Evolutionary conservation across 2,888 invertebrate species (phyloP).

Genomic region (Troglohyphantes excavatus): DNA sequence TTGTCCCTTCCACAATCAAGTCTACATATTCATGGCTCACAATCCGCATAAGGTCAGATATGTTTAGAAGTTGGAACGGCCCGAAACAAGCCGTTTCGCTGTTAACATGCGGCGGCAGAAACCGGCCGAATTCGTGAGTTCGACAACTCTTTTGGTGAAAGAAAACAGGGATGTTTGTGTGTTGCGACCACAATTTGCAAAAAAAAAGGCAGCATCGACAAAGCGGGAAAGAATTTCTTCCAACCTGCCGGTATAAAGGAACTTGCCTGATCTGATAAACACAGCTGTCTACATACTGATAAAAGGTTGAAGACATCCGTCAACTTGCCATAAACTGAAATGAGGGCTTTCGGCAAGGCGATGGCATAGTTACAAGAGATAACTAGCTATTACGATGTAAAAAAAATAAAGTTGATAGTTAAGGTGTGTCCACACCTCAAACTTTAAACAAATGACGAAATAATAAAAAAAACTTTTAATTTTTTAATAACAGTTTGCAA

Average conservation of each 20-base stretch:
- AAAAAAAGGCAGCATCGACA: neutral
- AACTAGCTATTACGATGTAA: neutral
- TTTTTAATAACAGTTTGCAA: too few species aligned
- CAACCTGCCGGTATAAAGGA: slow-evolving; percentile 31
- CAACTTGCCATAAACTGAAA: neutral
- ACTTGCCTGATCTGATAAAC: slow-evolving; percentile 47
- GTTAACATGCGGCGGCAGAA: neutral
- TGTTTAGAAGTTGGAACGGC: neutral
- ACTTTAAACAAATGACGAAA: too few species aligned
- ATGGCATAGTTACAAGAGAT: slow-evolving; percentile 15
- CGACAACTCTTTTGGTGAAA: too few species aligned
- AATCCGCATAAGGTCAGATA: neutral
- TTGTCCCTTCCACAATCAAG: too few species aligned
- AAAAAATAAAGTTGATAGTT: too few species aligned
- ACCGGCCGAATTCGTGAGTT: neutral
- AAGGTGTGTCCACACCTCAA: too few species aligned
- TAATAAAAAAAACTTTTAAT: too few species aligned
- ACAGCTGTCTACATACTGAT: slow-evolving; percentile 63
- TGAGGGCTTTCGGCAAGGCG: neutral
- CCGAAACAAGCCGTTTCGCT: neutral
- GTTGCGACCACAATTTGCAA: neutral
- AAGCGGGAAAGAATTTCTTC: neutral
- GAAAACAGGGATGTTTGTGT: neutral
- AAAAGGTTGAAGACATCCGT: slow-evolving; percentile 56
- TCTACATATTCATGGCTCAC: too few species aligned